Base-by-base conservation (phyloP, 1,140 invertebrate species). In the Drosophila kepulauana region DNA sequence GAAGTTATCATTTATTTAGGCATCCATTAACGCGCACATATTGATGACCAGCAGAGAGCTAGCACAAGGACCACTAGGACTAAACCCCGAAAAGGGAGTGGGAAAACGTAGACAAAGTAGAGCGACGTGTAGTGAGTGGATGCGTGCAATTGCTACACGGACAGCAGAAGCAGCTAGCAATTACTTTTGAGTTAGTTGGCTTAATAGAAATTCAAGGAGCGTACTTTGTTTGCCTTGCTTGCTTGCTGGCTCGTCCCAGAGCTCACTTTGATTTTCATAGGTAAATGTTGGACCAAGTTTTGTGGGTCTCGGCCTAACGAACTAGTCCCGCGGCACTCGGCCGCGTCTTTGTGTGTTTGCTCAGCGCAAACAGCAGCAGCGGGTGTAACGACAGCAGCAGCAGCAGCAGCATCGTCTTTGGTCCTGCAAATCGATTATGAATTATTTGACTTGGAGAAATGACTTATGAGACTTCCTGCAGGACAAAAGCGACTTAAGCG, bases 391-490 rank as follows among this genome's bases (percentile, higher is more conserved):
- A 25, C 20, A 25, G 20, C 35, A 46, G 35, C 25, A 20, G 16
- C 33, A 46, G 35, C 25, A 63, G 10, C 7, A 46, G 10, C 7
- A 41, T 10, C 28, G 41, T 57, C 1, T 5, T 48, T 41, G 43
- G 30, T 43, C 11, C 56, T 75, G 59, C 73, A 79, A 90, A 91
- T 91, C 90, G 89, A 91, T 91, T 91, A 90, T 91, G 89, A 91
- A 90, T 91, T 91, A 91, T 91, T 91, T 87, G 85, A 91, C 82
- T 82, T 86, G 76, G 61, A 78, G 81, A 84, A 91, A 91, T 91
- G 89, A 91, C 89, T 91, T 91, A 87, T 87, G 85, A 91, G 89
- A 91, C 82, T 77, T 74, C 68, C 63, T 59, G 56, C 48, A 80
- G 71, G 70, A 73, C 77, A 82, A 76, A 49, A 46, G 61, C 67